Evolutionary conservation across 1,140 invertebrate genomes (phyloP), one percentile per base, ranked within the genome.

Genomic region (Helicoverpa zea): DNA sequence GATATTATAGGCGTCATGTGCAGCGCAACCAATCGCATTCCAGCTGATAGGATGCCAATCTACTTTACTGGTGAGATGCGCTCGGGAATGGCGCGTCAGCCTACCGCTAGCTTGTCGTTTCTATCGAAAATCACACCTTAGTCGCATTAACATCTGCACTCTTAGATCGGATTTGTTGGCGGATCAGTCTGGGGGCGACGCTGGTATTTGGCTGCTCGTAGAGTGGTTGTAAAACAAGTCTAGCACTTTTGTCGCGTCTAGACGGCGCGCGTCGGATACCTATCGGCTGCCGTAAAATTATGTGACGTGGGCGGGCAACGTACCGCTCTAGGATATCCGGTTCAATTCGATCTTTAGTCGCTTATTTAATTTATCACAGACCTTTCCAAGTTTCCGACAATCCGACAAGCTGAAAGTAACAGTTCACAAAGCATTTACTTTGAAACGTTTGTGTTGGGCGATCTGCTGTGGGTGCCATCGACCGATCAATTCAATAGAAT

Each of bases 281-380:
- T 90, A 91, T 92, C 90, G 88, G 86, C 81, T 83, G 83, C 83
- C 82, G 89, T 88, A 89, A 92, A 93, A 93, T 93, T 92, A 92
- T 92, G 88, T 92, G 89, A 90, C 88, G 82, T 86, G 85, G 85
- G 87, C 81, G 89, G 82, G 81, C 76, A 68, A 74, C 43, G 83
- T 79, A 79, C 81, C 86, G 80, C 70, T 83, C 58, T 83, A 82
- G 83, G 82, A 88, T 86, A 85, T 88, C 85, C 84, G 81, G 63
- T 66, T 75, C 68, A 84, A 87, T 88, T 86, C 84, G 76, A 86
- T 89, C 78, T 82, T 86, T 77, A 84, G 81, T 83, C 80, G 49
- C 54, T 83, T 84, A 80, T 83, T 72, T 85, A 83, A 84, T 86
- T 83, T 85, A 84, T 80, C 56, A 63, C 54, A 77, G 70, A 56